phyloP scores from a whole-genome alignment of 2,113 vertebrate genomes.

The Phalacrocorax brasilianus region DNA sequence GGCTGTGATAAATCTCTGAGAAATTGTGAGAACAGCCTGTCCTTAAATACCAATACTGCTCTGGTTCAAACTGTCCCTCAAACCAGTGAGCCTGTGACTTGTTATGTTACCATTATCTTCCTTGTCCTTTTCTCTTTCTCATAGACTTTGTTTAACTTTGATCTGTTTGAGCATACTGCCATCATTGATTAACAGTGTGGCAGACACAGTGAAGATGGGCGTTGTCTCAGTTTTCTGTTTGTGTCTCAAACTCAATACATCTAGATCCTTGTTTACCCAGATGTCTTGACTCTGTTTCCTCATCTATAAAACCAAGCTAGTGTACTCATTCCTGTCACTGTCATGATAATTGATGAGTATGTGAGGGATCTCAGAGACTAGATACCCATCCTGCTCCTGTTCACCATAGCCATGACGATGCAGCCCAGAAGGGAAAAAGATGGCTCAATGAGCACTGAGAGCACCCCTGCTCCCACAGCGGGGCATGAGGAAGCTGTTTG shows the following conservation, averaged over 20 bases:
- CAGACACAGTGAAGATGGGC: background rate
- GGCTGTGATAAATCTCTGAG: background rate
- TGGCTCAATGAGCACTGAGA: background rate
- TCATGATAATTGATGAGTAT: accelerated
- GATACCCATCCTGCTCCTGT: accelerated
- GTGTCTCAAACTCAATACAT: background rate
- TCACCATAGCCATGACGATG: background rate
- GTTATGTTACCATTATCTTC: background rate
- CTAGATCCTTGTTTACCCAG: background rate
- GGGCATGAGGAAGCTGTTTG: accelerated
- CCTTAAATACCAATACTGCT: background rate
- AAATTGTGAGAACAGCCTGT: background rate
- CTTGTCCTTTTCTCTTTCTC: background rate
- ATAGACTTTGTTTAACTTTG: background rate
- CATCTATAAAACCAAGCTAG: background rate
- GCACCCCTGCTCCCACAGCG: background rate
- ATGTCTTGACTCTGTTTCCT: background rate
- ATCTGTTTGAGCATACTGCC: background rate
- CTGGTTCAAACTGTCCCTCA: background rate
- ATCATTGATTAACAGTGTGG: background rate
- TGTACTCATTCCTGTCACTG: background rate
- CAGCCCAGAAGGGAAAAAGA: background rate
- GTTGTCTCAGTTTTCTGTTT: background rate
- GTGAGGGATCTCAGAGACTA: background rate
- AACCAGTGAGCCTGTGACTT: background rate